Conservation (phyloP, 2,797 vertebrate species). For the Anolis apletophallus region DNA sequence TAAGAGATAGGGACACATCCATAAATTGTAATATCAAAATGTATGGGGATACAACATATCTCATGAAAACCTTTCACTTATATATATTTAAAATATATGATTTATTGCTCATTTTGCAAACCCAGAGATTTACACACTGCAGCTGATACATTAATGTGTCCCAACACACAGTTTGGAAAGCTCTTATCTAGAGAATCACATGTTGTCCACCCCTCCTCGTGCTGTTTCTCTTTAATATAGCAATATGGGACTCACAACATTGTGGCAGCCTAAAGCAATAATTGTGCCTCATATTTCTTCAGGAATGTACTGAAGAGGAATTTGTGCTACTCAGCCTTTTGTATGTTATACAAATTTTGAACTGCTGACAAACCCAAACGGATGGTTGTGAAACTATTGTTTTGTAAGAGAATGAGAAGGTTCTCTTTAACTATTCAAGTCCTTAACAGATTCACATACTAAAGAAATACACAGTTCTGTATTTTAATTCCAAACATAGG, state of each 20-base stretch:
- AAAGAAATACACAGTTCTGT: slow-evolving; percentile 31
- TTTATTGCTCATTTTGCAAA: no score
- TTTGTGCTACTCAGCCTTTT: slow-evolving; percentile 32
- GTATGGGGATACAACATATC: no score
- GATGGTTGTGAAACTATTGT: slow-evolving; percentile 45
- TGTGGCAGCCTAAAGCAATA: slow-evolving; percentile 53
- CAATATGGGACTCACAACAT: slow-evolving; percentile 45
- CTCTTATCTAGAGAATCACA: background rate
- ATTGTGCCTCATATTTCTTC: slow-evolving; percentile 39
- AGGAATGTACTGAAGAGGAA: slow-evolving; percentile 8
- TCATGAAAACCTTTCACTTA: no score
- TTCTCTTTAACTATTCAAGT: slow-evolving; percentile 26
- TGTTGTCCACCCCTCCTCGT: slow-evolving; percentile 23
- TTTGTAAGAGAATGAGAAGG: background rate
- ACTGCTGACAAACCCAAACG: slow-evolving; percentile 45
- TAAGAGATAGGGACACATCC: no score
- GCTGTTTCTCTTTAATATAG: slow-evolving; percentile 38
- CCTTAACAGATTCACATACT: slow-evolving; percentile 6
- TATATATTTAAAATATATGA: no score
- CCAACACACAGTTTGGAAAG: no score
- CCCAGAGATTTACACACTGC: no score
- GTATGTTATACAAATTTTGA: slow-evolving; percentile 17
- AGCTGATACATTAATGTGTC: no score
- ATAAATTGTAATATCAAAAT: no score
- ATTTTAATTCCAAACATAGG: slow-evolving; percentile 27